Percentiles rank a stretch among this genome's conserved stretches.
Conservation (phyloP, 2,113 vertebrate species). For the Eptatretus burgeri region DNA sequence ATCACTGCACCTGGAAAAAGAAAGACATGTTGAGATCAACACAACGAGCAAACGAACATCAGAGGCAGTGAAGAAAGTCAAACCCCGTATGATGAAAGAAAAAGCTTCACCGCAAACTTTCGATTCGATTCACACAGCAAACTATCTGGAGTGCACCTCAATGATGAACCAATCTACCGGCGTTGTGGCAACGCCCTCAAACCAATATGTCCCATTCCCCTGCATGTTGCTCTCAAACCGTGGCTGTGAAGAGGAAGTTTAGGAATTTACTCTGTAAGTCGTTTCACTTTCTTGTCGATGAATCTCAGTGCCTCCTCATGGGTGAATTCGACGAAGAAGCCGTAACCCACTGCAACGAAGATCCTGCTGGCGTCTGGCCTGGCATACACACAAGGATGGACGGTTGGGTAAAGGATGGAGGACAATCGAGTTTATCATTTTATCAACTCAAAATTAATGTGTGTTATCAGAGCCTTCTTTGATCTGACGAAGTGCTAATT, state of each 20-base stretch:
- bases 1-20: slow-evolving; percentile 27
- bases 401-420: not conserved
- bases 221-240: not conserved
- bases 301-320: slow-evolving; percentile 39
- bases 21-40: not conserved
- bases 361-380: slow-evolving; percentile 40
- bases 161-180: not conserved
- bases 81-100: not conserved
- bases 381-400: not conserved
- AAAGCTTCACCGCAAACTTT: not conserved
- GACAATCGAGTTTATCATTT: no score
- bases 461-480: no score
- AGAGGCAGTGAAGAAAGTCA: not conserved
- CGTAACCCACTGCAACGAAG: slow-evolving; percentile 39
- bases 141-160: not conserved
- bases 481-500: no score
- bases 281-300: slow-evolving; percentile 40
- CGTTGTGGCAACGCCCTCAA: not conserved
- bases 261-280: slow-evolving; percentile 32
- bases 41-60: no score
- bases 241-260: not conserved
- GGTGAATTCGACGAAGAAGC: slow-evolving; percentile 48
- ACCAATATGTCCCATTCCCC: not conserved
- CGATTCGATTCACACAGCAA: not conserved
- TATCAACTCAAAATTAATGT: no score